phyloP scores from a whole-genome alignment of 2,797 vertebrate species.

The Perodicticus potto region DNA sequence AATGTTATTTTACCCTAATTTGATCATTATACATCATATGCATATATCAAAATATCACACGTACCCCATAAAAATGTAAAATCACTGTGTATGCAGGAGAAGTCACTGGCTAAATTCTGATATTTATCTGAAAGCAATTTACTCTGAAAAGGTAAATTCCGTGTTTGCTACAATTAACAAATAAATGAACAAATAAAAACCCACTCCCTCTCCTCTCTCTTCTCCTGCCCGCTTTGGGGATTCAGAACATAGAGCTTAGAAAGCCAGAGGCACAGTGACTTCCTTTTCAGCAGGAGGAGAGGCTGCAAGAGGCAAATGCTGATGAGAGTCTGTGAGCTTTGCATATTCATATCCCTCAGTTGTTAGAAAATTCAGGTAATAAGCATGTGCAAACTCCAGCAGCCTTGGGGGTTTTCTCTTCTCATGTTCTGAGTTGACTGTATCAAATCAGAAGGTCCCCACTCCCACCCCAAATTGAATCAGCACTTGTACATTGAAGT shows the following conservation, averaged over 20 bases:
- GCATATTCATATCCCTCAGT: slow-evolving; percentile 87
- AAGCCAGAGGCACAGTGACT: slow-evolving; percentile 31
- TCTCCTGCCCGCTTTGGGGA: slow-evolving; percentile 21
- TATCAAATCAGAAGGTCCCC: slow-evolving; percentile 76
- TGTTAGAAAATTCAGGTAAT: slow-evolving; percentile 86
- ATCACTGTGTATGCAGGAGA: background rate
- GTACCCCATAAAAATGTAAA: background rate
- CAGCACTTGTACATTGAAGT: slow-evolving; percentile 86
- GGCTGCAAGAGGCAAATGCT: slow-evolving; percentile 44
- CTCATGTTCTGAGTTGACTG: slow-evolving; percentile 80
- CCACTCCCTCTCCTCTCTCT: background rate
- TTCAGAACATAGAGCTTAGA: slow-evolving; percentile 13
- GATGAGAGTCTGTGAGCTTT: slow-evolving; percentile 81
- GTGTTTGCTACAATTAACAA: slow-evolving; percentile 36
- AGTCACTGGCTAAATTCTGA: background rate
- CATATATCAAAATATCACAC: background rate
- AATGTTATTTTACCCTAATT: background rate
- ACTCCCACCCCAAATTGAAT: slow-evolving; percentile 80
- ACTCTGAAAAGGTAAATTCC: background rate
- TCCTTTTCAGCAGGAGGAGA: slow-evolving; percentile 65
- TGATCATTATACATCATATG: background rate
- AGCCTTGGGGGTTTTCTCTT: slow-evolving; percentile 86
- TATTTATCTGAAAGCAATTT: slow-evolving; percentile 23
- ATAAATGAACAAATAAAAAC: background rate
- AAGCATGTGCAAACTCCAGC: slow-evolving; percentile 83